Base-by-base conservation (phyloP, 2,888 invertebrate species). In the Kryphioiulus occultus region DNA sequence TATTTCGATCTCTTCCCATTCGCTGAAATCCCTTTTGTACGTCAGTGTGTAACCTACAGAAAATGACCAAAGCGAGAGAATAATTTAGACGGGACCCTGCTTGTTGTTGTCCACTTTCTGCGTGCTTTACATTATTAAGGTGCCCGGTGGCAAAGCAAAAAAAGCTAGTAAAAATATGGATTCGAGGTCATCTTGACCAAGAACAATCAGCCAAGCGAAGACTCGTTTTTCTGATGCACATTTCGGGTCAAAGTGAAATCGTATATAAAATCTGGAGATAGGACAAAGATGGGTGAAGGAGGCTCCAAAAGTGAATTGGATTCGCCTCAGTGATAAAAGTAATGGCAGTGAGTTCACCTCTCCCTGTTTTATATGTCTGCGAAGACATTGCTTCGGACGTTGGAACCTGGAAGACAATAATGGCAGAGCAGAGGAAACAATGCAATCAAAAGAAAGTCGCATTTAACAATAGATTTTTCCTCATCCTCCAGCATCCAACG, bases 1-100 rank as follows among this genome's bases (percentile, higher is more conserved):
- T 3, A 90, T 88, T 84, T 89, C 89, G 15, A 89, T 88, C 86
- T 90, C 89, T 44, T 89, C 88, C 90, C 90, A 90, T 22, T 90
- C 89, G 32, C 89, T 88, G 4, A 88, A 86, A 12, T 89, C 89
- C n/a, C 88, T 88, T 86, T 89, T 89, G 83, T 90, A 90, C 59
- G 89, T 89, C n/a, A 90, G 32, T 30, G 89, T 90, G 88, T 87
- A 90, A n/a, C 90, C 90, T 90, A 30, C 12, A 87, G 87, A 32
- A 82, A 82, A 82, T 32, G 32, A 2, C 47, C 47, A 17, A 47
- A 47, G 17, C 15, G 47, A 47, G 47, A 47, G 47, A 47, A 47
- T 47, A 47, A 47, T 59, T 59, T 59, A 59, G 59, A 59, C 59
- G 2, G 59, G 59, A 59, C 59, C 1, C 47, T 5, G 3, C 19